Percentiles rank a stretch among this genome's conserved stretches.
Conservation (phyloP, 2,797 vertebrate species). For the Heterohyrax brucei region DNA sequence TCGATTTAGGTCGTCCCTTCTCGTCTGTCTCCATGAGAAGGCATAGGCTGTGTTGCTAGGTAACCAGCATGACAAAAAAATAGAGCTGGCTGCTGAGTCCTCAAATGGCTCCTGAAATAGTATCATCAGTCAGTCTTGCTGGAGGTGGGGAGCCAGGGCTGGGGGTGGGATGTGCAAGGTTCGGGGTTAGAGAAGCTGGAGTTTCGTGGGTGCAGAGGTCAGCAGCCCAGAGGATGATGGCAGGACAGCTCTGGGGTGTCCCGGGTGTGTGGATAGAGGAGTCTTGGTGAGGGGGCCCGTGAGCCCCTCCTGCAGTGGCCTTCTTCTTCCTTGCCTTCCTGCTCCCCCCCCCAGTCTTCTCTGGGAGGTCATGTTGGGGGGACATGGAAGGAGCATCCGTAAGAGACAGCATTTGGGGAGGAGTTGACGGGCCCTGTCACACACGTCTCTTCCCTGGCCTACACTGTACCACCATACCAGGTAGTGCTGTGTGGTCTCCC, state of each 20-base stretch:
- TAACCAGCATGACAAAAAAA: conserved; percentile 86
- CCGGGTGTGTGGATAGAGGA: not conserved
- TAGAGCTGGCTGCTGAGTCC: conserved; percentile 86
- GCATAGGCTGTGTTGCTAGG: conserved; percentile 91
- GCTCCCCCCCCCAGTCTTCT: not conserved
- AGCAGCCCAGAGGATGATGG: not conserved
- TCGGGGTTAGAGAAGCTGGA: conserved; percentile 21
- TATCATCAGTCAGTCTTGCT: conserved; percentile 78
- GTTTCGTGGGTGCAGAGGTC: conserved; percentile 51
- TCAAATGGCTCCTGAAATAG: conserved; percentile 91
- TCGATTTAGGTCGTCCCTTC: conserved; percentile 88
- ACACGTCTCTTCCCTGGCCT: not conserved
- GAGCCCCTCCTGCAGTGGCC: not conserved
- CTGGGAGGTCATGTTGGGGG: not conserved
- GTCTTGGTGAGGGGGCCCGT: not conserved
- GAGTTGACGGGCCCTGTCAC: not conserved
- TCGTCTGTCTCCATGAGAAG: conserved; percentile 86
- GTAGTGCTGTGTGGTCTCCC: not conserved
- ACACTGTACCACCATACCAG: not conserved
- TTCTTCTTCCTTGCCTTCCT: too few relatives aligned
- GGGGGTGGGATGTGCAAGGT: conserved; percentile 21
- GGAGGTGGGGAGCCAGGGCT: conserved; percentile 58
- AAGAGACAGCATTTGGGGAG: not conserved
- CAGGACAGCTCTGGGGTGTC: not conserved
- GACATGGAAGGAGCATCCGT: not conserved